Evolutionary conservation across 2,797 vertebrate species (phyloP), one percentile per base, ranked within the genome.

Genomic region (Dromococcyx pavoninus): DNA sequence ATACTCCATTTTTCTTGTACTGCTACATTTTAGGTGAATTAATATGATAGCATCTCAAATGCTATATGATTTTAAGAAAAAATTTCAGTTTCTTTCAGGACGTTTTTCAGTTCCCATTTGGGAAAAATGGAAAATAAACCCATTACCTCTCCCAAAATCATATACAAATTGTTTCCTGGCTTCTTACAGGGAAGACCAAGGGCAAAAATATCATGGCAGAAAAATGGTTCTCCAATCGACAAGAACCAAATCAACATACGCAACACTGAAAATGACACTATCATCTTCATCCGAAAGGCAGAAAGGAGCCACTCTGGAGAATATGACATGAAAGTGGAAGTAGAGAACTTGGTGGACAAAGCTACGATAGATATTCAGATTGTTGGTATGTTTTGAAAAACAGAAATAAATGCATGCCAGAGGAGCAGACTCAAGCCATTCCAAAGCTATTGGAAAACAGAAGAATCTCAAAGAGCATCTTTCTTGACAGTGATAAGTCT

Each of bases 271-370:
- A 98, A 98, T 1, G 99, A 99, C 87, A 99, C 99, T 44, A 99
- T 99, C 96, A 98, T 99, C 95, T 99, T 99, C 96, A 99, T 99
- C 90, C 98, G 99, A 57, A 99, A 99, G 96, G 99, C 99, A 13
- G 99, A 99, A 51, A 98, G 99, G 58, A 98, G 97, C 44, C 99
- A 99, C 96, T 99, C 99, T 17, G 99, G 99, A 57, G 99, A 99
- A 95, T 99, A 99, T 8, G 97, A 99, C 43, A 98, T 99, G 98
- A 97, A 93, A 24, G 99, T 99, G 86, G 98, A 99, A 97, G 99
- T 99, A 97, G 99, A 99, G 60, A 99, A 99, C 86, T 94, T 98
- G 12, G 53, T 93, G 91, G 99, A 99, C 95, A 99, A 95, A 3
- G 99, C 99, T 30, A 95, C 98, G 0, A 97, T 99, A 71, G 98